Evolutionary conservation across 2,888 invertebrate genomes (phyloP), one percentile per base, ranked within the genome.

Genomic region (Callinectes sapidus): DNA sequence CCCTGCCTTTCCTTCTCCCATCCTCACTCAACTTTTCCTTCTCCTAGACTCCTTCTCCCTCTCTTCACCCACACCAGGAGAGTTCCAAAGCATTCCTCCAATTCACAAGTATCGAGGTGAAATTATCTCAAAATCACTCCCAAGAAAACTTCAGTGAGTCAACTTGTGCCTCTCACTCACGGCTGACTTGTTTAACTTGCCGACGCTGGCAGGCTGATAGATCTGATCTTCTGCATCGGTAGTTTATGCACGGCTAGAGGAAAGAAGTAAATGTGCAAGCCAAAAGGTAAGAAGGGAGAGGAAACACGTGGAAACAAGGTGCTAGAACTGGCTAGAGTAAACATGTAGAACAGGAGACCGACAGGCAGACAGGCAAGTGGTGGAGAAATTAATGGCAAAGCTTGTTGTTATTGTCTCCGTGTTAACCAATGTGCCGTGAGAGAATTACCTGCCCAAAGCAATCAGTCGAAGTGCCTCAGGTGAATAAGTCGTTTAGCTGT

Each of bases 161-260:
- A 81, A 81, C 81, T 81, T 81, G 35, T 32, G 35, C 81, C 32
- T 35, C 81, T 81, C 35, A 32, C 81, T 81, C 81, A 81, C 32
- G 81, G 35, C 10, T 81, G 32, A 81, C 81, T 81, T 14, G 13
- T 35, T 81, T 35, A 81, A 81, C 81, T 81, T 35, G 81, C 32
- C 35, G 81, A 81, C 81, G 35, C 81, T 81, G 35, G 32, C 81
- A 35, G 81, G 32, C 81, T 81, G 81, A 81, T 35, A 35, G 23
- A 81, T 35, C 81, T 32, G 23, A 81, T 32, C 35, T 81, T 81
- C 32, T 81, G 81, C 81, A 81, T 81, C 32, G 81, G 10, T 81
- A 81, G 81, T n/a, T 81, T 32, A 35, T 81, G 81, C 81, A 35
- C 35, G 13, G 81, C 71, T 10, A 28, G n/a, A n/a, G 35, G 32